Base-by-base conservation (phyloP, 2,797 vertebrate species). In the Carcharodon carcharias region DNA sequence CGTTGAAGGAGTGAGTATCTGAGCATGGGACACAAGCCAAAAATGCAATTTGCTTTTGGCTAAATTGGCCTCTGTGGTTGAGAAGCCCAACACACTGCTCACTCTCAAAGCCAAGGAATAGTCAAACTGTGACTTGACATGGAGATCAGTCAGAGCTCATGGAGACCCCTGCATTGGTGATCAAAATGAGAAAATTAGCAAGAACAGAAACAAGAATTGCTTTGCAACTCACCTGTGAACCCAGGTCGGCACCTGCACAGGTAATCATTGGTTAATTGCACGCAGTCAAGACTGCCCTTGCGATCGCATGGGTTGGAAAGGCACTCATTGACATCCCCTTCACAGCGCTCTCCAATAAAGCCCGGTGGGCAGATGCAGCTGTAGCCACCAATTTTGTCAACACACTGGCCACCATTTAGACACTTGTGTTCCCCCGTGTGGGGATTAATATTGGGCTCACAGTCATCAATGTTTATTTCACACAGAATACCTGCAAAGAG, bases 311-410 rank as follows among this genome's bases (percentile, higher is more conserved):
- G 99, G 82, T 82, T 97, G 21, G 99, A 98, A 4, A 98, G 98
- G 96, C 99, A 99, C 96, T 99, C 99, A 0, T 99, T 99, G 96
- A 99, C 98, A 97, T 99, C 99, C 0, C 99, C 99, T 96, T 99
- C 99, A 0, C 99, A 99, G 96, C 98, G 98, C 96, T 99, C 98
- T 1, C 99, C 99, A 0, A 98, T 98, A 14, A 99, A 99, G 95
- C 99, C 99, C 0, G 98, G 97, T 35, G 98, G 98, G 91, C 99
- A 99, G 93, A 97, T 96, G 96, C 99, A 99, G 0, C 97, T 98
- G 97, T 98, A 99, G 87, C 98, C 98, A 0, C 99, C 98, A 0
- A 99, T 97, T 18, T 98, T 98, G 11, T 99, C 99, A 45, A 98
- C 96, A 96, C 99, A 99, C 97, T 98, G 96, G 28, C 98, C 97